These are phyloP conservation scores for Oreochromis niloticus DNA, from an alignment of 2,113 vertebrate species.

Conservation along the genomic window DNA sequence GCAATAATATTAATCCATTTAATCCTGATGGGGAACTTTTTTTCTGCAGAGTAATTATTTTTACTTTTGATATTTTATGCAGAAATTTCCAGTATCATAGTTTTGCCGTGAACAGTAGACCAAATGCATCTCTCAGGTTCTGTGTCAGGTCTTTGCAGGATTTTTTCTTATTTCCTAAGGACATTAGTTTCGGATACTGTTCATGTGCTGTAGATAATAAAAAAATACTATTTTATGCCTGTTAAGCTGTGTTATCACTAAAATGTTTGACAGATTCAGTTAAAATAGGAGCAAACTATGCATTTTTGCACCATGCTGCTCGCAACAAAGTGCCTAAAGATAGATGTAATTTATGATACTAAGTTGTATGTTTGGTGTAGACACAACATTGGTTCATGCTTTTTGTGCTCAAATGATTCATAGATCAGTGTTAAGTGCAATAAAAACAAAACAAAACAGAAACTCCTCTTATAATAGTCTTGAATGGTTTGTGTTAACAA, in stretches of 20 bases:
- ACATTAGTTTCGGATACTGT: neutral
- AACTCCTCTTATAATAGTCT: neutral
- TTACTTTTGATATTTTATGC: neutral
- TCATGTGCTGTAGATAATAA: neutral
- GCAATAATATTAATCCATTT: neutral
- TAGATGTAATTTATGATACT: neutral
- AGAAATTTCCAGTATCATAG: neutral
- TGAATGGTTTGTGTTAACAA: neutral
- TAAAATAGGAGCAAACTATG: neutral
- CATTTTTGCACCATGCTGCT: accelerated
- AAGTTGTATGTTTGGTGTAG: too few relatives aligned
- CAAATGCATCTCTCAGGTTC: neutral
- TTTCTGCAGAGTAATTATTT: neutral
- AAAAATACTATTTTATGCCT: neutral
- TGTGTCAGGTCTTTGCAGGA: neutral
- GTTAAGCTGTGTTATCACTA: neutral
- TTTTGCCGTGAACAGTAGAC: neutral
- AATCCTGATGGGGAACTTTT: neutral
- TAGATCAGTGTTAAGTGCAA: neutral
- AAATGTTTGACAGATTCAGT: neutral
- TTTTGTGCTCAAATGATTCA: neutral
- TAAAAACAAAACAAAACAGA: neutral
- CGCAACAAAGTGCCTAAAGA: neutral
- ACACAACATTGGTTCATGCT: accelerated
- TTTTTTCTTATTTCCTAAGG: neutral